phyloP scores from a whole-genome alignment of 2,888 invertebrate genomes.

The Aphrophora alni region DNA sequence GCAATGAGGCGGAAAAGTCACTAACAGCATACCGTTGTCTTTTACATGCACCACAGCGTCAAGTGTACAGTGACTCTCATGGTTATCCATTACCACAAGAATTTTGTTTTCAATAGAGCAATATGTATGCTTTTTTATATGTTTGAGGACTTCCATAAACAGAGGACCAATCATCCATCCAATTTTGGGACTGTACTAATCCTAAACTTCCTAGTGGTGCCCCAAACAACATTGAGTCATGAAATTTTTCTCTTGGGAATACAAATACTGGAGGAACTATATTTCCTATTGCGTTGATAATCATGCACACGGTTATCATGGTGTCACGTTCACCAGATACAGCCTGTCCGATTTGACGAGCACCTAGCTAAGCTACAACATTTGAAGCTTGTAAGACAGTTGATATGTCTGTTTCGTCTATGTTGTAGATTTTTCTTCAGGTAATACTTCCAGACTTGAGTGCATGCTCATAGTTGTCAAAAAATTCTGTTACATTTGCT shows the following conservation, averaged over 20 bases:
- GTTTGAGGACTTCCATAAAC: slow-evolving; percentile 6
- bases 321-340: too few species aligned
- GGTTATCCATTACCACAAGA: background rate
- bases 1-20: slow-evolving; percentile 12
- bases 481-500: slow-evolving; percentile 20
- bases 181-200: too few species aligned
- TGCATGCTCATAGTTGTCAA: background rate
- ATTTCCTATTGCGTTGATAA: background rate
- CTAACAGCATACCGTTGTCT: background rate
- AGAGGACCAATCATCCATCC: too few species aligned
- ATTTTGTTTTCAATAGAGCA: background rate
- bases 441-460: background rate
- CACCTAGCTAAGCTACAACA: slow-evolving; percentile 24
- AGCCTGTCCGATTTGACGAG: slow-evolving; percentile 25
- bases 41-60: background rate
- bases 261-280: too few species aligned
- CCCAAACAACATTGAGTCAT: too few species aligned
- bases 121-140: slow-evolving; percentile 13
- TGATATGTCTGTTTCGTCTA: slow-evolving; percentile 23
- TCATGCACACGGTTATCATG: background rate
- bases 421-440: slow-evolving; percentile 20
- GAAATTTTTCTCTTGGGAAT: background rate
- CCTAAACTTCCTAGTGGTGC: too few species aligned
- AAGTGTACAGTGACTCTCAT: too few species aligned
- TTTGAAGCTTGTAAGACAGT: slow-evolving; percentile 21